These are phyloP conservation scores for Jordanella pulchra DNA, from an alignment of 2,797 vertebrate species.

Conservation along the genomic window DNA sequence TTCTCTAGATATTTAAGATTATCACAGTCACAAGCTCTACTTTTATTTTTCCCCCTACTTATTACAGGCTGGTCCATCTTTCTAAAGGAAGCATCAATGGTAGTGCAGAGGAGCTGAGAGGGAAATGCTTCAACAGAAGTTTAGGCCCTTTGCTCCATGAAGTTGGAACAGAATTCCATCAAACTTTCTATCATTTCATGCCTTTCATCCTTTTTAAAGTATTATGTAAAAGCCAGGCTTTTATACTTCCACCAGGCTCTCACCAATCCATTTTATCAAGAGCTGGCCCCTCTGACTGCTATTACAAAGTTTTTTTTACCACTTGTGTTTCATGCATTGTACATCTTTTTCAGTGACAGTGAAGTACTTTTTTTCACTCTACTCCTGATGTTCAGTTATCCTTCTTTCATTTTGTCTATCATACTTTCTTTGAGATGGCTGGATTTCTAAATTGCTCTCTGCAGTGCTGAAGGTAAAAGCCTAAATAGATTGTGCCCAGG, in stretches of 20 bases:
- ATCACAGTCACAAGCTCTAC: neutral
- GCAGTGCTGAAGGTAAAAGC: too few species aligned
- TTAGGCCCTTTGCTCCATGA: too few species aligned
- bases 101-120: neutral
- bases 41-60: neutral
- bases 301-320: constrained; percentile 7
- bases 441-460: neutral
- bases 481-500: too few species aligned
- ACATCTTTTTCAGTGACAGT: neutral
- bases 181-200: neutral
- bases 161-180: neutral
- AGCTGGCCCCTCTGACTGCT: neutral
- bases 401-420: neutral
- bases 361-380: neutral
- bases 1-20: constrained; percentile 16
- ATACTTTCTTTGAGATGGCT: neutral
- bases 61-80: neutral
- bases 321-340: neutral
- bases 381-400: neutral
- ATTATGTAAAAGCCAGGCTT: constrained; percentile 4
- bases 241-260: neutral
- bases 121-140: neutral
- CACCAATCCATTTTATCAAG: neutral
- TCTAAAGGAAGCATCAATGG: neutral
- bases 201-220: neutral